Evolutionary conservation across 2,113 vertebrate species (phyloP), one percentile per base, ranked within the genome.

Genomic region (Campylomormyrus tamandua): DNA sequence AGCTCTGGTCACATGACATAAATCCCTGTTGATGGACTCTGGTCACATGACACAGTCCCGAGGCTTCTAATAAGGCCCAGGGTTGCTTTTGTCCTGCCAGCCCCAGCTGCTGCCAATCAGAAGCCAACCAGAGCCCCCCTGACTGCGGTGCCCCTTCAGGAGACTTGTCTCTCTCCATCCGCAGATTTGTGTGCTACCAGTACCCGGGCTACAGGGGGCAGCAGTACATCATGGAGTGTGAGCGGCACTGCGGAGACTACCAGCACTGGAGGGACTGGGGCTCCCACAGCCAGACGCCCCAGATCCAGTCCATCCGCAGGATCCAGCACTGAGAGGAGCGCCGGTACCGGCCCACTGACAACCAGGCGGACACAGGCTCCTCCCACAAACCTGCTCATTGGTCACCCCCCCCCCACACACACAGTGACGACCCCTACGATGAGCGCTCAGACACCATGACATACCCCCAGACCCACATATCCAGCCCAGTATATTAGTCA

Each of bases 201-300:
- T 94, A 93, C 92, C 94, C 96, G 1, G 96, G 96, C 87, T 97
- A 96, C 94, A 96, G 95, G 88, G 96, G 96, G 83, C 95, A 96
- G 93, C 96, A 97, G 94, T 97, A 97, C 94, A 96, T 97, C 93
- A 96, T 96, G 96, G 96, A 96, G 95, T 96, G 95, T 84, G 96
- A 97, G 93, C 95, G 94, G 91, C 96, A 97, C 93, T 96, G 95
- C 17, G 96, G 96, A 89, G 96, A 96, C 91, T 97, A 96, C 94
- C 95, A 96, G 94, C 96, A 96, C 94, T 97, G 96, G 95, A 96
- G 89, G 92, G 95, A 95, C 94, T 96, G 95, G 95, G 96, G 96
- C 77, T 96, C 96, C 88, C 96, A 97, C 94, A 94, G 95, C 90
- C 96, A 96, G 95, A 97, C 96, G 83, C 95, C 96, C 88, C 96